Evolutionary conservation across 2,113 vertebrate genomes (phyloP).

Genomic region (Leptobrachium ailaonicum): DNA sequence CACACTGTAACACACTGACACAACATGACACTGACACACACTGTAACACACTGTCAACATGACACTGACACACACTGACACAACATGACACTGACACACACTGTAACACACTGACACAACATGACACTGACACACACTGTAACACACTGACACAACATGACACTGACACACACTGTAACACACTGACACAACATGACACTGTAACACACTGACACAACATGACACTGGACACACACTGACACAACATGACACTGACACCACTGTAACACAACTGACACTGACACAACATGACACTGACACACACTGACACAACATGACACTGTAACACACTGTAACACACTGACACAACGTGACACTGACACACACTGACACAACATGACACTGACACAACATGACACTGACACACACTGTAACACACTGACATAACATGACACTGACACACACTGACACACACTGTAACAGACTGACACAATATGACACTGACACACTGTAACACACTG

Average conservation of each 20-base stretch:
- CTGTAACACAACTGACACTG: too few relatives aligned
- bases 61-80: not conserved
- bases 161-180: not conserved
- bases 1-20: not conserved
- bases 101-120: too few relatives aligned
- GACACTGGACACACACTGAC: not conserved
- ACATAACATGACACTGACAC: too few relatives aligned
- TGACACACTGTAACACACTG: too few relatives aligned
- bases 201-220: not conserved
- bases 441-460: too few relatives aligned
- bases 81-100: not conserved
- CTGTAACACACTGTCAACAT: too few relatives aligned
- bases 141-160: not conserved
- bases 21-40: conserved; percentile 2
- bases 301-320: not conserved
- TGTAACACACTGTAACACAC: too few relatives aligned
- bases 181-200: not conserved
- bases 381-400: too few relatives aligned
- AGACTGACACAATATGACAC: too few relatives aligned
- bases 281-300: not conserved
- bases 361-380: too few relatives aligned
- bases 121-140: not conserved
- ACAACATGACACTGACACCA: not conserved
- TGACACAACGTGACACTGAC: too few relatives aligned
- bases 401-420: too few relatives aligned